phyloP scores from a whole-genome alignment of 2,113 vertebrate genomes.

The Origma solitaria region DNA sequence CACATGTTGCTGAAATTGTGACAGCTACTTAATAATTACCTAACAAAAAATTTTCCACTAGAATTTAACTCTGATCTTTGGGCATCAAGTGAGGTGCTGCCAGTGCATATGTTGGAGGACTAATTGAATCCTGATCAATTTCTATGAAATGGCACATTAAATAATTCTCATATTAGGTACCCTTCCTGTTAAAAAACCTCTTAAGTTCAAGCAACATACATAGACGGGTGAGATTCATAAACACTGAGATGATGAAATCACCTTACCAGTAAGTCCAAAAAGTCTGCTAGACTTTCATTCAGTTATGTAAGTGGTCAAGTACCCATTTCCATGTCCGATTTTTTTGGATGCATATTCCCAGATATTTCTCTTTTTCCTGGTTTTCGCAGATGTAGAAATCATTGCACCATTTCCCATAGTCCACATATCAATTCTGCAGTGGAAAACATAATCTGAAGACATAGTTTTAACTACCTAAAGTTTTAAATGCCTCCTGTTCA shows the following conservation, averaged over 20 bases:
- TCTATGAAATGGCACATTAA: background rate
- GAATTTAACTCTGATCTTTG: background rate
- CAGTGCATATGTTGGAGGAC: fast-evolving
- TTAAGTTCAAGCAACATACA: background rate
- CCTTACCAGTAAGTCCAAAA: background rate
- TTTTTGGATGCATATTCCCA: background rate
- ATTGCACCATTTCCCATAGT: background rate
- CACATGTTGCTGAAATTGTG: background rate
- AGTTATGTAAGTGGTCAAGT: background rate
- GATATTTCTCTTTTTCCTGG: background rate
- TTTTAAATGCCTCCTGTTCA: background rate
- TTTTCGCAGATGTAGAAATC: background rate
- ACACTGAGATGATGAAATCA: background rate
- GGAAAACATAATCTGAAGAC: background rate
- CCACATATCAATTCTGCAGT: background rate
- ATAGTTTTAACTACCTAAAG: background rate
- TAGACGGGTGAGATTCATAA: background rate
- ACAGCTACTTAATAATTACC: background rate
- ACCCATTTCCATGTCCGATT: background rate
- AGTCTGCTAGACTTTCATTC: background rate
- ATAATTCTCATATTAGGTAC: background rate
- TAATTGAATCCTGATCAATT: background rate
- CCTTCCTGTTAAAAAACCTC: background rate
- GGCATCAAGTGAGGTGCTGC: background rate
- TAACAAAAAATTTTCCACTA: background rate